Conservation (phyloP, 2,797 vertebrate species). For the Bradypodion pumilum region DNA sequence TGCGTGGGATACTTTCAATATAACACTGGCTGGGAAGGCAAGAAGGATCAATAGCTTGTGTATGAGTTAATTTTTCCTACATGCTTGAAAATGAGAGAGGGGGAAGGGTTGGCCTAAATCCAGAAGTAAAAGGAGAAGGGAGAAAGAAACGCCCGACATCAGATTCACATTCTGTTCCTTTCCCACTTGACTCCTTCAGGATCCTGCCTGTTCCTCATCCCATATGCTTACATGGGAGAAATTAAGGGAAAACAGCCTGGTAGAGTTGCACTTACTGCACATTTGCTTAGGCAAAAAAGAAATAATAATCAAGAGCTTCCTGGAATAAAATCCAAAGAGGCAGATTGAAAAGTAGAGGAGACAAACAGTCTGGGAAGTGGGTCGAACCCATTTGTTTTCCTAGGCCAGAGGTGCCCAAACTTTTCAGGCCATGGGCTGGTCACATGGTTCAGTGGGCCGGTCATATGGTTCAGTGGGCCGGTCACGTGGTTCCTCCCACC, state of each 20-base stretch:
- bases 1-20: not conserved
- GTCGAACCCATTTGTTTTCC: not conserved
- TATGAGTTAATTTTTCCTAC: not conserved
- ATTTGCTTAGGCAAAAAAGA: not conserved
- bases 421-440: too few species aligned
- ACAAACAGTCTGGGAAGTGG: not conserved
- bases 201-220: constrained; percentile 37
- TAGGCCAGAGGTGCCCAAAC: too few species aligned
- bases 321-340: constrained; percentile 26
- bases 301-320: constrained; percentile 10
- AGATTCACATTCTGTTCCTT: constrained; percentile 40
- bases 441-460: too few species aligned
- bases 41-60: not conserved
- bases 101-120: not conserved
- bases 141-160: constrained; percentile 12
- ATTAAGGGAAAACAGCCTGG: not conserved
- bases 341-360: constrained; percentile 3
- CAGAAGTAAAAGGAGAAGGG: not conserved
- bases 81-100: not conserved
- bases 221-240: constrained; percentile 25
- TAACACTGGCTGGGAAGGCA: not conserved
- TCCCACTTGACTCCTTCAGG: constrained; percentile 27
- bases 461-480: too few species aligned
- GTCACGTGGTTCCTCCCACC: too few species aligned
- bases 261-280: not conserved